Conservation (phyloP, 1,140 invertebrate genomes). For the Tetramorium simillimum region DNA sequence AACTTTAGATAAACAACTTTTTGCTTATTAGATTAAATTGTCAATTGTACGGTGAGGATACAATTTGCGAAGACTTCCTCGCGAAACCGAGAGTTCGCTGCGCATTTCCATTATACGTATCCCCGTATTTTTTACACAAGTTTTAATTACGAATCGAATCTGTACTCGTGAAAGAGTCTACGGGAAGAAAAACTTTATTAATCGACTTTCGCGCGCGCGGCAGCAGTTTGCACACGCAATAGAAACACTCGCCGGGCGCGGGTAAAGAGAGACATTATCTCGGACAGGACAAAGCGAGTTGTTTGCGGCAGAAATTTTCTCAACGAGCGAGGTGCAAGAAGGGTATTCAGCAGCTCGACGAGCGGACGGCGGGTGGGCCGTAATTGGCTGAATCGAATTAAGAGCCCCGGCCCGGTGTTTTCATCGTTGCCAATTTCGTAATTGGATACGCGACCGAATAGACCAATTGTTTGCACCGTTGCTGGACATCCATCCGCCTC, state of each 20-base stretch:
- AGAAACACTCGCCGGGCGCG: neutral
- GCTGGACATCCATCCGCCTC: constrained; percentile 78
- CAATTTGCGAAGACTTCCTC: neutral
- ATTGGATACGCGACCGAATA: constrained; percentile 80
- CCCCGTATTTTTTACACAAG: neutral
- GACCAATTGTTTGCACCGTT: constrained; percentile 81
- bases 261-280: neutral
- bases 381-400: constrained; percentile 84
- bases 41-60: neutral
- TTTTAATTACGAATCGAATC: constrained; percentile 17
- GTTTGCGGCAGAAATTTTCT: constrained; percentile 32
- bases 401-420: constrained; percentile 75
- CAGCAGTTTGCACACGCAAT: neutral
- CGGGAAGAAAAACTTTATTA: constrained; percentile 6
- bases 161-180: neutral
- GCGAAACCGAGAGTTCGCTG: neutral
- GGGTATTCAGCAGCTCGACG: constrained; percentile 10
- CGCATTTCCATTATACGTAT: neutral
- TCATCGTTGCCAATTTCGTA: constrained; percentile 78
- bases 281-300: neutral
- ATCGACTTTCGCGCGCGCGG: neutral
- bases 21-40: constrained; percentile 4
- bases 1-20: constrained; percentile 21
- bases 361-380: constrained; percentile 15
- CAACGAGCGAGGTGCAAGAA: constrained; percentile 10